Conservation (phyloP, 2,113 vertebrate species). For the Catharus bicknelli region DNA sequence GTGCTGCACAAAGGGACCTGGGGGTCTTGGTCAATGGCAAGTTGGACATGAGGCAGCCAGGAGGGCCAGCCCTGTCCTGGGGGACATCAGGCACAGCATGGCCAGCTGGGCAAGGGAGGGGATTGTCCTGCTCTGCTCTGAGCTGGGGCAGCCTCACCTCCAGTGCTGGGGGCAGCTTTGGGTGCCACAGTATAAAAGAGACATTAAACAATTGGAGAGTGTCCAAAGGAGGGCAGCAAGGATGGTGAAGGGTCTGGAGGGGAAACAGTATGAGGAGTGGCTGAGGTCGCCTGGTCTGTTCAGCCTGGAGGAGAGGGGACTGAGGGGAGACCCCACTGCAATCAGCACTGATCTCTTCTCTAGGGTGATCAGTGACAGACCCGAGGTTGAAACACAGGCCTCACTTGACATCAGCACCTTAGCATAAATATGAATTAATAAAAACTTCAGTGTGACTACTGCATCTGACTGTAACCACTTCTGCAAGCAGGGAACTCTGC, state of each 20-base stretch:
- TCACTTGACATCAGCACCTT: neutral
- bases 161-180: neutral
- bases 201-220: neutral
- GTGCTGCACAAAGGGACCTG: no score
- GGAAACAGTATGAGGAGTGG: rapidly evolving
- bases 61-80: no score
- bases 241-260: neutral
- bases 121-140: neutral
- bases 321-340: neutral
- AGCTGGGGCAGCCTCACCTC: neutral
- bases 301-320: neutral
- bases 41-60: no score
- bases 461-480: neutral
- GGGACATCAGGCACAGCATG: no score
- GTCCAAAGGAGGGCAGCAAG: neutral
- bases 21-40: no score
- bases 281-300: neutral
- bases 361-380: neutral
- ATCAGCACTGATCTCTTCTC: neutral
- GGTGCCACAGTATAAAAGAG: neutral
- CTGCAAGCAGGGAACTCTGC: neutral
- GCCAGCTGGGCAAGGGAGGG: neutral
- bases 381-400: neutral
- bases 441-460: neutral
- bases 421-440: neutral